Conservation (phyloP, 2,888 invertebrate genomes). For the Eupithecia tripunctaria region DNA sequence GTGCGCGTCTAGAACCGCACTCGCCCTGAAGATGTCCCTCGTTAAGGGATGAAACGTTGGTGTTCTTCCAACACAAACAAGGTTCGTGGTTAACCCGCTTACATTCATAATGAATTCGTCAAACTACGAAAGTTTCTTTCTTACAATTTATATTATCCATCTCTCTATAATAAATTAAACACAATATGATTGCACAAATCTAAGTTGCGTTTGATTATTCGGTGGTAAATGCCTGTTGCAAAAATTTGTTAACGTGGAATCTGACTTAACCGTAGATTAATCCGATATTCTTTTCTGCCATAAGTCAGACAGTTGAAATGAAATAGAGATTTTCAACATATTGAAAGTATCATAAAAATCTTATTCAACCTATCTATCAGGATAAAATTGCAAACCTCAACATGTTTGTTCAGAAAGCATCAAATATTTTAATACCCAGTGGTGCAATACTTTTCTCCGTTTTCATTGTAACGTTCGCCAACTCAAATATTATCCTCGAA, state of each 20-base stretch:
- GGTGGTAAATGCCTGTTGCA: neutral
- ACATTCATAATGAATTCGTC: no score
- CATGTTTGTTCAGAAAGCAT: neutral
- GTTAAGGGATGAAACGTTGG: no score
- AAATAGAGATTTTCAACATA: neutral
- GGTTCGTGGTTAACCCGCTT: no score
- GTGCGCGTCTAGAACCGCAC: no score
- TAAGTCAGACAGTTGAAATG: neutral
- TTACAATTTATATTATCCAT: no score
- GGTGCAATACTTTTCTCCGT: constrained; percentile 1
- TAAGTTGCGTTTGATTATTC: no score
- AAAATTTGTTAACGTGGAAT: neutral
- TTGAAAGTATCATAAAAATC: neutral
- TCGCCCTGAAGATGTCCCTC: no score
- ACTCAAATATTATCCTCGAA: neutral
- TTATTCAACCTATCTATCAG: neutral
- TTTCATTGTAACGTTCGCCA: neutral
- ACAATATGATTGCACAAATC: no score
- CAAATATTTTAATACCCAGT: neutral
- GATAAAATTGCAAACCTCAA: neutral
- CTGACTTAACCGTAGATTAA: neutral
- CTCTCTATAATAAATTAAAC: no score
- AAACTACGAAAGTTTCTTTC: no score
- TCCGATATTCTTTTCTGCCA: neutral
- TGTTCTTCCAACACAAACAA: no score